A percentile compares a stretch with the other conserved stretches of the same genome.
These are phyloP conservation scores for Hirtodrosophila duncani DNA, from an alignment of 2,888 invertebrate species.

Conservation along the genomic window DNA sequence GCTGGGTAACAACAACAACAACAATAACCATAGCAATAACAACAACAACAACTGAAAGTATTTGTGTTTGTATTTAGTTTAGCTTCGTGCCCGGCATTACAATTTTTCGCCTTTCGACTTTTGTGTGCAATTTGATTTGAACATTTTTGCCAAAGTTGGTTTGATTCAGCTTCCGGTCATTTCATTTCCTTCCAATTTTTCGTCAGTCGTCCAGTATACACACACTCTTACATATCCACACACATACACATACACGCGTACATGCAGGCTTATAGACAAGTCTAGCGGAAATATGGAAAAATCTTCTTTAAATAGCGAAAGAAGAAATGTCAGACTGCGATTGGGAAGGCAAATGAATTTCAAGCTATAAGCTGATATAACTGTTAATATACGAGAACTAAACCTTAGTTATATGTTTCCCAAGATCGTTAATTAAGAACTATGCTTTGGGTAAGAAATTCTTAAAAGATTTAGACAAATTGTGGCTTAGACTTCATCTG, in stretches of 20 bases:
- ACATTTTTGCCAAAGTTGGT: constrained; percentile 44
- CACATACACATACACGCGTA: not conserved
- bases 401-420: no score
- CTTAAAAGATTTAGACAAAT: not conserved
- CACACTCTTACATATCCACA: constrained; percentile 1
- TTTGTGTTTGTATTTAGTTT: constrained; percentile 49
- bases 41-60: constrained; percentile 8
- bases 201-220: constrained; percentile 1
- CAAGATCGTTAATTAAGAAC: no score
- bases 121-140: constrained; percentile 43
- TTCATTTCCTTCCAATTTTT: constrained; percentile 59
- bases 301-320: not conserved
- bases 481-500: no score
- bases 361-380: no score
- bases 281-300: constrained; percentile 1
- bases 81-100: constrained; percentile 53
- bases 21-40: constrained; percentile 7
- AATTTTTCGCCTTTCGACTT: constrained; percentile 31
- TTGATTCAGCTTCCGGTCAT: constrained; percentile 70
- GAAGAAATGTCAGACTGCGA: no score
- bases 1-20: constrained; percentile 24
- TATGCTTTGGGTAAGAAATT: no score
- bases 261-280: not conserved
- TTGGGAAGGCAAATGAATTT: no score
- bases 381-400: no score